Percentiles rank a stretch among this genome's conserved stretches.
Evolutionary conservation across 1,140 invertebrate genomes (phyloP).

Genomic region (Listronotus oregonensis): DNA sequence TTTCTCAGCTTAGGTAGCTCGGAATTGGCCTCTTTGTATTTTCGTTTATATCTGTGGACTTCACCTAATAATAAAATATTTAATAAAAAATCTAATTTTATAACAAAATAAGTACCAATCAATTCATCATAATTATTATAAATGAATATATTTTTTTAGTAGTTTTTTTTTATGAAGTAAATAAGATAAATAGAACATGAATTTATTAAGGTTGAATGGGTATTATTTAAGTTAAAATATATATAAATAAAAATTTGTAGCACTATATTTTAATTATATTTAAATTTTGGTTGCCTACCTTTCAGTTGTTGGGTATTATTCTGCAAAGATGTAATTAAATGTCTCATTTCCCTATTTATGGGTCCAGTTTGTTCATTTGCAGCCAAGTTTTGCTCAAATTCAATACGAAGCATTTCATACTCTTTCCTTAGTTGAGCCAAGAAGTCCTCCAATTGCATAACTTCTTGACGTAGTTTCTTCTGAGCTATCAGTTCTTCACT

Average conservation of each 20-base stretch:
- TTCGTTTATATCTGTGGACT: slow-evolving; percentile 83
- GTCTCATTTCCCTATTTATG: slow-evolving; percentile 97
- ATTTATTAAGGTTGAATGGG: no score
- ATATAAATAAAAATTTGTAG: no score
- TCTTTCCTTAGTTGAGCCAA: slow-evolving; percentile 92
- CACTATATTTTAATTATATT: no score
- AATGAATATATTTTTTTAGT: no score
- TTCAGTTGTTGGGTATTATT: slow-evolving; percentile 97
- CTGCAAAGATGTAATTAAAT: slow-evolving; percentile 94
- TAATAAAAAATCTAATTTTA: no score
- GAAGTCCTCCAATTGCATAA: slow-evolving; percentile 96
- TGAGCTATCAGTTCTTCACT: slow-evolving; percentile 93
- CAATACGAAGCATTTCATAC: slow-evolving; percentile 96
- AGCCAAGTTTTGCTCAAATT: slow-evolving; percentile 97
- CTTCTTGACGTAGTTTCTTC: slow-evolving; percentile 91
- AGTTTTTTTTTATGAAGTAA: no score
- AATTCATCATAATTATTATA: no score
- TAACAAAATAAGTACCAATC: no score
- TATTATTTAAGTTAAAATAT: no score
- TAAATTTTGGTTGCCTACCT: no score
- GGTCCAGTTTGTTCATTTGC: slow-evolving; percentile 98
- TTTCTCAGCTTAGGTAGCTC: slow-evolving; percentile 78
- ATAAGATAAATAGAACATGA: no score
- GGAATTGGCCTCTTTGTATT: slow-evolving; percentile 82
- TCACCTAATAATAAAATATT: slow-evolving; percentile 21